phyloP scores from a whole-genome alignment of 2,113 vertebrate genomes.

The Tachuris rubrigastra region DNA sequence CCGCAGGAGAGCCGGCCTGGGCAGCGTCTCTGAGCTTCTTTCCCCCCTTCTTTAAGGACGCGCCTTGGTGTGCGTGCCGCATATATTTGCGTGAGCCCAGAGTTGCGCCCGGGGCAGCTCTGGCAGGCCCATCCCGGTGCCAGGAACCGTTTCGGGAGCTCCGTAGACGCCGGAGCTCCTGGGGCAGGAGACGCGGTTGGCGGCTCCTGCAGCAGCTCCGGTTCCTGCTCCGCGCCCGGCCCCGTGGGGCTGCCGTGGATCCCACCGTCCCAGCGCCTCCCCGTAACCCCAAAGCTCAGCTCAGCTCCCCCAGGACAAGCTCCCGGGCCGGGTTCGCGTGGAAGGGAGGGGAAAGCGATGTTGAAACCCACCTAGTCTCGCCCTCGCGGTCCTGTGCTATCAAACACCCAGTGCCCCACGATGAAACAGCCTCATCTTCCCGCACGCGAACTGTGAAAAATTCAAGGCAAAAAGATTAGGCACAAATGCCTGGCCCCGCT shows the following conservation, averaged over 20 bases:
- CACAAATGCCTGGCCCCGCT: conserved; percentile 32
- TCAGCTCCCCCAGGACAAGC: not conserved
- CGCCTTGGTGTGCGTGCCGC: not conserved
- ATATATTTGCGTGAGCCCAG: not conserved
- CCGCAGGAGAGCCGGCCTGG: not conserved
- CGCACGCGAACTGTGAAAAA: conserved; percentile 28
- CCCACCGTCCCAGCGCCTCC: not conserved
- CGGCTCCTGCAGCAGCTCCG: not conserved
- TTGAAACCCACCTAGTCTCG: conserved; percentile 2
- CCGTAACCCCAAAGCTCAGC: not conserved
- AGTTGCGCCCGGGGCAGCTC: not conserved
- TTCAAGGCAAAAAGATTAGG: conserved; percentile 41
- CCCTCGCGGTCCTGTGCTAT: not conserved
- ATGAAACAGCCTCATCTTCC: not conserved
- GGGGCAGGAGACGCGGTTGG: not conserved
- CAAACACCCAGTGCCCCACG: not conserved
- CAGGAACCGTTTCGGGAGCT: not conserved
- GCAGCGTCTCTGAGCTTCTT: not conserved
- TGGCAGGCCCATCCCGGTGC: not conserved
- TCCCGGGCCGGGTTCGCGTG: not conserved
- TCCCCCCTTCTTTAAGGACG: not conserved
- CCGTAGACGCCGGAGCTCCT: too few species aligned
- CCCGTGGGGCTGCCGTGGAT: not conserved
- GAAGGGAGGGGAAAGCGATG: not conserved
- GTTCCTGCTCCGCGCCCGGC: not conserved